phyloP scores from a whole-genome alignment of 2,113 vertebrate species.

The Macquaria ambigua region DNA sequence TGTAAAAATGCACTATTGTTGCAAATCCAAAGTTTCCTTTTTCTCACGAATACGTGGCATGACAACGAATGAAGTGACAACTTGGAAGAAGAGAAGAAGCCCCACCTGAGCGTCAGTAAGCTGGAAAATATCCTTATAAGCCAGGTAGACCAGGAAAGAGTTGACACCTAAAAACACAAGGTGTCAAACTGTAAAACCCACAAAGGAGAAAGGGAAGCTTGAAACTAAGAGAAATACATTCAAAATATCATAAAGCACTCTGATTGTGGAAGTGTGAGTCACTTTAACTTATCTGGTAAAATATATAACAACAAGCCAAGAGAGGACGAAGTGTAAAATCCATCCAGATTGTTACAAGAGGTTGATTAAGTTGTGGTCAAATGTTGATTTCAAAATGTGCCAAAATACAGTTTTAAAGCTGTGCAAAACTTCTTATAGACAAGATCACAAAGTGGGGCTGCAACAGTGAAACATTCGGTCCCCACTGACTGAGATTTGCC shows the following conservation, averaged over 20 bases:
- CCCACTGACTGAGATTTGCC: not conserved
- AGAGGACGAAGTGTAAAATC: not conserved
- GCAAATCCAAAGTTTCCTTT: too few relatives aligned
- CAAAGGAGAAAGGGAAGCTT: not conserved
- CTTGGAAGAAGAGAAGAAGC: not conserved
- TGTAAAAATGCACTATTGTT: not conserved
- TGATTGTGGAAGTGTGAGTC: not conserved
- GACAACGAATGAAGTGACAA: not conserved
- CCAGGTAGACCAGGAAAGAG: slow-evolving; percentile 98
- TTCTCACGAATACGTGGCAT: not conserved
- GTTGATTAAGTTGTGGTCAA: too few relatives aligned
- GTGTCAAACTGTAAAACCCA: slow-evolving; percentile 7
- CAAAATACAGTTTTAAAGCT: not conserved
- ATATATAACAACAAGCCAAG: not conserved
- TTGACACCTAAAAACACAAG: slow-evolving; percentile 90
- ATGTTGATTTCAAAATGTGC: not conserved
- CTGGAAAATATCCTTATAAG: slow-evolving; percentile 97
- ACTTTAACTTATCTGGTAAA: not conserved
- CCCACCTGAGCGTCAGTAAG: slow-evolving; percentile 95
- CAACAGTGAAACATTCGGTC: not conserved
- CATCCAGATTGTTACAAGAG: not conserved
- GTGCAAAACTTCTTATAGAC: not conserved
- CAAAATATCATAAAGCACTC: not conserved
- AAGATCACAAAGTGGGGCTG: not conserved
- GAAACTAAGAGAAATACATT: not conserved